These are phyloP conservation scores for Drosophila buzzatii DNA, from an alignment of 2,888 invertebrate genomes.

Conservation along the genomic window DNA sequence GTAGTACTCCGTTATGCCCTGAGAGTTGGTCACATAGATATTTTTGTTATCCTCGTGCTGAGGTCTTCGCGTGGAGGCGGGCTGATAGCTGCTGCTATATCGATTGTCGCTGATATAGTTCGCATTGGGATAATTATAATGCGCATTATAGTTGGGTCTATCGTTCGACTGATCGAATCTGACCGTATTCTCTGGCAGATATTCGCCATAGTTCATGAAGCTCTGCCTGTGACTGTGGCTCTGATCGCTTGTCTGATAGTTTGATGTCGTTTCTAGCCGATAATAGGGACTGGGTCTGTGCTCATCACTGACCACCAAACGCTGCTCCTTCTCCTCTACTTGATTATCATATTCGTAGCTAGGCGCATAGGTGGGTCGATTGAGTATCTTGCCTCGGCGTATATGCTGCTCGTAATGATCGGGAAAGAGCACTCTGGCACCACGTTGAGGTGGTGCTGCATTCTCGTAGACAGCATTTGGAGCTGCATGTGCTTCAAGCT, in stretches of 20 bases:
- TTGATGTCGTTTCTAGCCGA: conserved; percentile 49
- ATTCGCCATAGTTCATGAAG: conserved; percentile 63
- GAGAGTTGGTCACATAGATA: conserved; percentile 83
- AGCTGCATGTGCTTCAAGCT: conserved; percentile 22
- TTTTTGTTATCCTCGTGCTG: conserved; percentile 78
- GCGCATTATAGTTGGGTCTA: conserved; percentile 21
- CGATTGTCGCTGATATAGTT: conserved; percentile 72
- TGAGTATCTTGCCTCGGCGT: conserved; percentile 82
- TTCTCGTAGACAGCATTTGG: conserved; percentile 57
- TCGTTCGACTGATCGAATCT: conserved; percentile 36
- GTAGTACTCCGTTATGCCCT: conserved; percentile 83
- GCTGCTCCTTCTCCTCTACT: conserved; percentile 55
- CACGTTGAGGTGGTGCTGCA: conserved; percentile 73
- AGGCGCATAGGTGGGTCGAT: conserved; percentile 73
- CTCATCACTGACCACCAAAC: conserved; percentile 65
- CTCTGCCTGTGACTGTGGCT: conserved; percentile 26
- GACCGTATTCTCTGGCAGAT: conserved; percentile 50
- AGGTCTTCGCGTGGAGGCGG: conserved; percentile 42
- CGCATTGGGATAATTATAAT: conserved; percentile 70
- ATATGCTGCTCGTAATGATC: conserved; percentile 84
- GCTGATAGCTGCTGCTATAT: conserved; percentile 62
- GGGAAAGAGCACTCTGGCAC: conserved; percentile 85
- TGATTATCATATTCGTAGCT: conserved; percentile 57
- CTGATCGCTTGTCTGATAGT: conserved; percentile 25
- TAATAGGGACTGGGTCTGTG: conserved; percentile 60